phyloP scores from a whole-genome alignment of 2,888 invertebrate genomes.

The Dioctria linearis region DNA sequence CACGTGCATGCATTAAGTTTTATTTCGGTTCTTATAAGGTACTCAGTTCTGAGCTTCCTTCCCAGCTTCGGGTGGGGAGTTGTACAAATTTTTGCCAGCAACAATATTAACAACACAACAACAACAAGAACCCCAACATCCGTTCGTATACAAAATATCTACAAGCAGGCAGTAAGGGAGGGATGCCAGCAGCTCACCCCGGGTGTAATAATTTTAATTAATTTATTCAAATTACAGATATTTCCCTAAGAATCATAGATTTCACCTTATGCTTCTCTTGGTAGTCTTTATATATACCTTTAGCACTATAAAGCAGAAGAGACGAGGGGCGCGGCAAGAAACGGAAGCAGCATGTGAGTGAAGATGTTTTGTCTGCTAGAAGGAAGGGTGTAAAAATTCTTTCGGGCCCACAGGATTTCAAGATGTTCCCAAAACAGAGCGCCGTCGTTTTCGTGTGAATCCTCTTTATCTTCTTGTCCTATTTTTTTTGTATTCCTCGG shows the following conservation, averaged over 20 bases:
- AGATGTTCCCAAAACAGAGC: not conserved
- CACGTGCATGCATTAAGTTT: conserved; percentile 49
- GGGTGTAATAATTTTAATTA: conserved; percentile 57
- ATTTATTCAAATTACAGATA: conserved; percentile 55
- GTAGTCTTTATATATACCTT: no score
- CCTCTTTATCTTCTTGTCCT: not conserved
- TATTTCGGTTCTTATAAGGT: conserved; percentile 39
- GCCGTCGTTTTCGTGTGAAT: not conserved
- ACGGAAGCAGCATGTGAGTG: no score
- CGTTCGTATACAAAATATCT: not conserved
- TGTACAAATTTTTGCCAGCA: not conserved
- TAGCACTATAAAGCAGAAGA: no score
- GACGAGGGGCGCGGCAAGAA: no score
- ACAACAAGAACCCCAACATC: not conserved
- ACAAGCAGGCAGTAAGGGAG: not conserved
- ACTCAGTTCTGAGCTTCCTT: not conserved
- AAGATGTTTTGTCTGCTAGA: not conserved
- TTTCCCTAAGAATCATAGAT: conserved; percentile 50
- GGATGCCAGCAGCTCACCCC: conserved; percentile 5
- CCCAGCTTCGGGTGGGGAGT: no score
- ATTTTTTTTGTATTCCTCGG: not conserved
- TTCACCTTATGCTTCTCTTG: conserved; percentile 30
- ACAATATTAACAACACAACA: not conserved
- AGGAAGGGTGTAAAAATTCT: not conserved
- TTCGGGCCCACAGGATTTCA: not conserved